These are phyloP conservation scores for Psix sp. DNA, from an alignment of 1,140 invertebrate species.

Conservation along the genomic window DNA sequence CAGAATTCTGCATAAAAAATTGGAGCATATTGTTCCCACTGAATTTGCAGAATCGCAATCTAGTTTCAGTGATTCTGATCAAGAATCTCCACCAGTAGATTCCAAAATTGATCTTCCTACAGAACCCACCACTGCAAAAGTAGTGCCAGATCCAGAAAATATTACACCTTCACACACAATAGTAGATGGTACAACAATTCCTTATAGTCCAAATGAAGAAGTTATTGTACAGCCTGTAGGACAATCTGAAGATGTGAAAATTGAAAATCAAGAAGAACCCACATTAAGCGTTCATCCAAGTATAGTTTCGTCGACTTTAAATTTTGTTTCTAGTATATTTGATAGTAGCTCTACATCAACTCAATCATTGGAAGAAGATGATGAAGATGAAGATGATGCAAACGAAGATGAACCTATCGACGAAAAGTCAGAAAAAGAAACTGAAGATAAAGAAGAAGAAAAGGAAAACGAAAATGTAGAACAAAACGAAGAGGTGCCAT, in stretches of 20 bases:
- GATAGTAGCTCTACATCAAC: slow-evolving; percentile 19
- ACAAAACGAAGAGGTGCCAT: neutral
- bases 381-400: slow-evolving; percentile 20
- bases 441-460: slow-evolving; percentile 16
- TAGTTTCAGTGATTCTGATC: no score
- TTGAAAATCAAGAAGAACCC: slow-evolving; percentile 44
- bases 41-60: slow-evolving; percentile 11
- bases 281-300: slow-evolving; percentile 59
- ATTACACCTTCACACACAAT: slow-evolving; percentile 70
- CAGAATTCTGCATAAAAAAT: slow-evolving; percentile 72
- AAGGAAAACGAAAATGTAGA: slow-evolving; percentile 1
- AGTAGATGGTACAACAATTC: slow-evolving; percentile 76
- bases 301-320: slow-evolving; percentile 29
- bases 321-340: slow-evolving; percentile 35
- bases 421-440: slow-evolving; percentile 12
- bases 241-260: no score
- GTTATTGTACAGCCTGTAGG: slow-evolving; percentile 16
- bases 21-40: slow-evolving; percentile 75
- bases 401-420: slow-evolving; percentile 14
- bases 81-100: slow-evolving; percentile 1
- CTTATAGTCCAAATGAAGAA: slow-evolving; percentile 54
- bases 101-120: slow-evolving; percentile 1
- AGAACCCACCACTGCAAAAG: slow-evolving; percentile 10
- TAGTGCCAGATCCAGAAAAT: slow-evolving; percentile 45
- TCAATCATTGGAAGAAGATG: slow-evolving; percentile 23